phyloP scores from a whole-genome alignment of 2,113 vertebrate species.

The Lophotis ruficrista region DNA sequence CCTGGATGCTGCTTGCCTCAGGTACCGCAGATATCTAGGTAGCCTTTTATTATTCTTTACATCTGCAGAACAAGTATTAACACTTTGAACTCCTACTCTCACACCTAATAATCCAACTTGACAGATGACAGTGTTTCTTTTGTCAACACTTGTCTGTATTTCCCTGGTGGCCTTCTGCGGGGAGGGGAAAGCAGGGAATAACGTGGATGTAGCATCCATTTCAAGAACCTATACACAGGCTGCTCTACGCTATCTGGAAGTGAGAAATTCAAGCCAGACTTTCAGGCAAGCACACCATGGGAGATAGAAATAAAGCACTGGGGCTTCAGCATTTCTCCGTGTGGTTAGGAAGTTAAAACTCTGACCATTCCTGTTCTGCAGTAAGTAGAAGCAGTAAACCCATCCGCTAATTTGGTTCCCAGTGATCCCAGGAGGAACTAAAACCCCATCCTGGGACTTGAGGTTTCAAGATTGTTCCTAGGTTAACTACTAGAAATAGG shows the following conservation, averaged over 20 bases:
- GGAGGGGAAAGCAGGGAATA: neutral
- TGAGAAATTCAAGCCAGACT: neutral
- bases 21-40: rapidly evolving
- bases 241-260: neutral
- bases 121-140: neutral
- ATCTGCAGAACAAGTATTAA: neutral
- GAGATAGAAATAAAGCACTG: neutral
- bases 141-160: neutral
- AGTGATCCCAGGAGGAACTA: neutral
- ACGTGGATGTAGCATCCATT: rapidly evolving
- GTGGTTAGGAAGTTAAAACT: neutral
- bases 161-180: neutral
- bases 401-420: neutral
- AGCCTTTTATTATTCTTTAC: neutral
- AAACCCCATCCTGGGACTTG: neutral
- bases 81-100: neutral
- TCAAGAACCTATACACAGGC: neutral
- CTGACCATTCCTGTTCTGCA: neutral
- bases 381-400: neutral
- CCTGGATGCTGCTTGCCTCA: neutral
- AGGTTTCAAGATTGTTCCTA: neutral
- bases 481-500: neutral
- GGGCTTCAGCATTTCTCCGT: neutral
- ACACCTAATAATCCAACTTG: neutral
- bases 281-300: neutral